Percentiles rank a stretch among this genome's conserved stretches.
Conservation (phyloP, 2,113 vertebrate species). For the Cichladusa arquata region DNA sequence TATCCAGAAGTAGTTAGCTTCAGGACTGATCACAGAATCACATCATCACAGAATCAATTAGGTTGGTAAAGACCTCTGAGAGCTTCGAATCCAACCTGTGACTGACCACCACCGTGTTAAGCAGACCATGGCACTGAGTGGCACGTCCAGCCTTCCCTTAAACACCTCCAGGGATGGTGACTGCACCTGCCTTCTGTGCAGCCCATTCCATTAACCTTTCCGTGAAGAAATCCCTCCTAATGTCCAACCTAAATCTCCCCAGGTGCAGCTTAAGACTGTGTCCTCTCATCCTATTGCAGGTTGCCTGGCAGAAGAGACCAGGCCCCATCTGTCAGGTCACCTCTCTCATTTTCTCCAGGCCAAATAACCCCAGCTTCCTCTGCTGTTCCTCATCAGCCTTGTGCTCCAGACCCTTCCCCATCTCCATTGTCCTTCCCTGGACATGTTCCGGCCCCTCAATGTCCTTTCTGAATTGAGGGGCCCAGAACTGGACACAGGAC, state of each 20-base stretch:
- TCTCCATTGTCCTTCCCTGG: accelerated
- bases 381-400: not conserved
- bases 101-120: accelerated
- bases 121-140: not conserved
- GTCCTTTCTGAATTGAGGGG: not conserved
- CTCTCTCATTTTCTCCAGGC: not conserved
- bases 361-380: not conserved
- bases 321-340: not conserved
- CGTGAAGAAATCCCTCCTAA: not conserved
- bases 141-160: not conserved
- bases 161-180: not conserved
- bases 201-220: not conserved
- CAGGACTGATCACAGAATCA: not conserved
- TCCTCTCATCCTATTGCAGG: accelerated
- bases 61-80: not conserved
- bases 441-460: accelerated
- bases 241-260: not conserved
- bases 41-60: not conserved
- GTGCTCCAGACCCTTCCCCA: not conserved
- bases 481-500: not conserved
- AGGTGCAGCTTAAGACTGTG: not conserved
- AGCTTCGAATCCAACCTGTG: not conserved
- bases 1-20: not conserved
- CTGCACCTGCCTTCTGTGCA: not conserved
- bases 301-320: not conserved